These are phyloP conservation scores for Alviniconcha marisindica DNA, from an alignment of 1,140 invertebrate genomes.

Conservation along the genomic window DNA sequence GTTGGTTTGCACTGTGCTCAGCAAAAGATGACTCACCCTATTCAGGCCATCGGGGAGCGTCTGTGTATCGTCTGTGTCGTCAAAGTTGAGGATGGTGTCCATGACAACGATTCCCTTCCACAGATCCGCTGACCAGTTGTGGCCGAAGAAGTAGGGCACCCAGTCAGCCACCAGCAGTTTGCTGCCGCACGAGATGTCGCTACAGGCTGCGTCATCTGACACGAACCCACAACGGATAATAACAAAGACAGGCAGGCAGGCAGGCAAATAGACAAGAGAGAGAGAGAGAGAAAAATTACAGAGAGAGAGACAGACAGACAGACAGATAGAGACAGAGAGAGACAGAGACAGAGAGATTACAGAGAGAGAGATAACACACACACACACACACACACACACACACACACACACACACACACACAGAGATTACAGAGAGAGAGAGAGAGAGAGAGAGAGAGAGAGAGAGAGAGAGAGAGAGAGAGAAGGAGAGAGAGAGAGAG, in stretches of 20 bases:
- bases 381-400: too few species aligned
- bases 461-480: too few species aligned
- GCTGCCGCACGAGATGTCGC: neutral
- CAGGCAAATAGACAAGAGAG: too few species aligned
- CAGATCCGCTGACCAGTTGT: neutral
- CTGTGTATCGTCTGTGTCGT: neutral
- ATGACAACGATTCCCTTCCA: constrained; percentile 3
- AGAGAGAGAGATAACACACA: neutral
- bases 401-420: too few species aligned
- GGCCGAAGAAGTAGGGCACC: neutral
- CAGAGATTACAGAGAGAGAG: too few species aligned
- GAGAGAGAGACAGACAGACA: neutral
- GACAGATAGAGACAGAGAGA: neutral
- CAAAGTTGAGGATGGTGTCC: constrained; percentile 22
- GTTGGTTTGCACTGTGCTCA: too few species aligned
- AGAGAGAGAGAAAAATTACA: neutral
- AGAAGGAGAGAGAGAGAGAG: too few species aligned
- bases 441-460: too few species aligned
- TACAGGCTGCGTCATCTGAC: neutral
- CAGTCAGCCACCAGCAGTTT: neutral
- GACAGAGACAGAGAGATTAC: neutral
- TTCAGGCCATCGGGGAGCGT: neutral
- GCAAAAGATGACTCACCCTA: too few species aligned
- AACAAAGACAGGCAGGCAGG: too few species aligned
- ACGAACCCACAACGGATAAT: neutral